Percentiles rank a stretch among this genome's conserved stretches.
Evolutionary conservation across 2,113 vertebrate species (phyloP).

Genomic region (Mus spicilegus): DNA sequence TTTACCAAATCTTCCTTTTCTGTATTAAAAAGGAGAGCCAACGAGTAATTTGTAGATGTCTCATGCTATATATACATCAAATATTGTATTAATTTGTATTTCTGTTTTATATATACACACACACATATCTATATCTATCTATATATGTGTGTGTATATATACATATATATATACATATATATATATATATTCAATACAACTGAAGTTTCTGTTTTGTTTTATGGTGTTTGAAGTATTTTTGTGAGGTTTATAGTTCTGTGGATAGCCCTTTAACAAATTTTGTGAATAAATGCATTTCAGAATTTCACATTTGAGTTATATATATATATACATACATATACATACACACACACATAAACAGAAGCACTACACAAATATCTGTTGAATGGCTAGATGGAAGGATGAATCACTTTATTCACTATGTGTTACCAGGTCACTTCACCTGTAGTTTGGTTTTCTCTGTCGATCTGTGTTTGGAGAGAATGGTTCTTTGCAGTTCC

Average conservation of each 20-base stretch:
- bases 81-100: slow-evolving; percentile 36
- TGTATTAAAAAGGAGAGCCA: background rate
- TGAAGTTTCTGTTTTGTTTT: background rate
- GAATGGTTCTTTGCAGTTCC: background rate
- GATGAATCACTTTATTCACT: slow-evolving; percentile 48
- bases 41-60: slow-evolving; percentile 17
- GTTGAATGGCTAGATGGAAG: slow-evolving; percentile 52
- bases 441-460: slow-evolving; percentile 8
- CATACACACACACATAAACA: background rate
- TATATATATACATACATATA: background rate
- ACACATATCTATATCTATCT: no score
- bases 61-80: background rate
- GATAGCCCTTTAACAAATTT: background rate
- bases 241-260: background rate
- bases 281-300: slow-evolving; percentile 45
- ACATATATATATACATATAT: background rate
- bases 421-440: background rate
- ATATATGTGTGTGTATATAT: no score
- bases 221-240: background rate
- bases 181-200: background rate
- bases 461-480: slow-evolving; percentile 41
- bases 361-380: slow-evolving; percentile 46
- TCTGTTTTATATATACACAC: background rate
- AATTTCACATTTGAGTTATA: slow-evolving; percentile 31
- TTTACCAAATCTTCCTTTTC: background rate